Evolutionary conservation across 2,113 vertebrate genomes (phyloP).

Genomic region (Rhinopomastus cyanomelas): DNA sequence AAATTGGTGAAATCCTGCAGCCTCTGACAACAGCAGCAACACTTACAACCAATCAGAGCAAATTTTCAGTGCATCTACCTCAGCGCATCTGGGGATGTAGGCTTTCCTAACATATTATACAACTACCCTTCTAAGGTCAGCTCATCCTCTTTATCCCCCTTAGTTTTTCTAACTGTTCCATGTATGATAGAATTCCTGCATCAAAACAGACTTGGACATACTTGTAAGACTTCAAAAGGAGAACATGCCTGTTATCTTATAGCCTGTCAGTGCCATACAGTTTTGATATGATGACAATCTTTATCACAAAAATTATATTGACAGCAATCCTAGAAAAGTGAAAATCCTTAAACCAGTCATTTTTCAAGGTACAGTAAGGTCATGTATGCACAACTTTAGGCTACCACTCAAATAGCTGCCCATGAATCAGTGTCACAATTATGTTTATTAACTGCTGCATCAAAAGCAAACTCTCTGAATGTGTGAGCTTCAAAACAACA

Average conservation of each 20-base stretch:
- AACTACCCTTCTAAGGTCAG: neutral
- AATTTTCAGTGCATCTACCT: no score
- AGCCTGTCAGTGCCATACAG: neutral
- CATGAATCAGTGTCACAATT: neutral
- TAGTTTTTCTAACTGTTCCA: neutral
- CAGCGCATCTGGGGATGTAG: no score
- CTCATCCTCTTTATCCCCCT: neutral
- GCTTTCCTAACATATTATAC: neutral
- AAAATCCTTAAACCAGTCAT: neutral
- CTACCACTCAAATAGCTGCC: neutral
- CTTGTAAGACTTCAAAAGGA: neutral
- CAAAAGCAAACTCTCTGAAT: conserved; percentile 14
- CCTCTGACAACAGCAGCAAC: neutral
- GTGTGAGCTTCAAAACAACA: neutral
- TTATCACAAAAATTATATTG: conserved; percentile 13
- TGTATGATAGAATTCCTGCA: neutral
- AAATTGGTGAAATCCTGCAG: neutral
- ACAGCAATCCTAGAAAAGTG: conserved; percentile 16
- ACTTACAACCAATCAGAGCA: neutral
- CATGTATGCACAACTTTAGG: neutral
- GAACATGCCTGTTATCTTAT: conserved; percentile 38
- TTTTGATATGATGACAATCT: neutral
- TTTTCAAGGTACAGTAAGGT: conserved; percentile 29
- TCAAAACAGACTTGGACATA: neutral
- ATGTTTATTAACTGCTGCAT: conserved; percentile 8